These are phyloP conservation scores for Bergia puertoricense DNA, from an alignment of 92 coral and sea anemone genomes.

Conservation along the genomic window DNA sequence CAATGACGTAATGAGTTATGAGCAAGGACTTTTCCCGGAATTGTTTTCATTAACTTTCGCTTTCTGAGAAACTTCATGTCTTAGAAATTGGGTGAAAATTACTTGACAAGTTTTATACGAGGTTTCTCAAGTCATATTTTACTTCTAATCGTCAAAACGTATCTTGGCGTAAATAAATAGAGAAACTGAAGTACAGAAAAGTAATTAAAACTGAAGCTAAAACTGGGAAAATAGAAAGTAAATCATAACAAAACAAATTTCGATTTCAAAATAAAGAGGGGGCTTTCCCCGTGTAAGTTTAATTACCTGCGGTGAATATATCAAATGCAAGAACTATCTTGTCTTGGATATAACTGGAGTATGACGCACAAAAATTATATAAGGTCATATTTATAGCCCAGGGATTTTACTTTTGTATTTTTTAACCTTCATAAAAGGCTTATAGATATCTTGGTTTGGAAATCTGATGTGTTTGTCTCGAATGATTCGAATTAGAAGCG, in stretches of 20 bases:
- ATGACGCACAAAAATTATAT: too few species aligned
- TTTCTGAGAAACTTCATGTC: conserved; percentile 22
- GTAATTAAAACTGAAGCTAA: background rate
- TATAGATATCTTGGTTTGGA: too few species aligned
- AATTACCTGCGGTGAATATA: background rate
- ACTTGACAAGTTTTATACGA: conserved; percentile 11
- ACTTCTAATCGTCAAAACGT: background rate
- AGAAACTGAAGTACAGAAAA: background rate
- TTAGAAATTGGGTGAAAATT: conserved; percentile 64
- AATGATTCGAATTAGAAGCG: too few species aligned
- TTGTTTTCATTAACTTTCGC: background rate
- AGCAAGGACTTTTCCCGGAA: background rate
- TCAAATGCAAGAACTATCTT: background rate
- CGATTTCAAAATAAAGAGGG: background rate
- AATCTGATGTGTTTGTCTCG: too few species aligned
- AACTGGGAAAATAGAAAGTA: background rate
- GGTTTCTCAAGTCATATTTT: conserved; percentile 27
- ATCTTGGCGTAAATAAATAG: background rate
- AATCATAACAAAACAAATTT: background rate
- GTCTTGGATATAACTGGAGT: background rate
- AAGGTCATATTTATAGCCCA: too few species aligned
- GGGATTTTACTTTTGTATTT: too few species aligned
- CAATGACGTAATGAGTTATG: background rate
- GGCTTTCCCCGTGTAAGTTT: background rate
- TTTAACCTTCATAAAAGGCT: too few species aligned